Evolutionary conservation across 2,888 invertebrate species (phyloP), one percentile per base, ranked within the genome.

Genomic region (Conus canariensis): DNA sequence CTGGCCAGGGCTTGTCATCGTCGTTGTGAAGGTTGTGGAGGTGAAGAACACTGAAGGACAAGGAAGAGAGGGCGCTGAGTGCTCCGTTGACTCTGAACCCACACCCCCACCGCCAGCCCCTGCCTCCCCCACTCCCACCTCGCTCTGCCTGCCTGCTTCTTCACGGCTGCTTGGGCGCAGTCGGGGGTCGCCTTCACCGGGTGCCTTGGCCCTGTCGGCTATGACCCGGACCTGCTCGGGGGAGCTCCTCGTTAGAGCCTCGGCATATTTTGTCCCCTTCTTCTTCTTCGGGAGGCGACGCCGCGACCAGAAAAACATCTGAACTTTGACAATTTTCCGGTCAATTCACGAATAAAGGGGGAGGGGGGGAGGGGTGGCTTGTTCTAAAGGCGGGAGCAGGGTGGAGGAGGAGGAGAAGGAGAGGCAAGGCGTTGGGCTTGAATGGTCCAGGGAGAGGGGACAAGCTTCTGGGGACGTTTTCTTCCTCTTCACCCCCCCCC

Each of bases 261-360:
- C 88, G 82, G 45, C 88, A 88, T 88, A 77, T 22, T 88, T 88
- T 67, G 30, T 30, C 74, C 64, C 58, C 67, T 85, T 30, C 45
- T 45, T 45, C 64, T 64, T 64, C 64, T 64, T 64, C 64, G 6
- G 59, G 9, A 45, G 19, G 59, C 67, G 19, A 16, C 82, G 88
- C 82, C 45, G 45, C 82, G 22, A 82, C 82, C 82, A 88, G 88
- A 88, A 88, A 88, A 88, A 82, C 88, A 80, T 80, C 60, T 80
- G 88, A 88, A 88, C 82, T 89, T 85, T 70, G 85, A 85, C 89
- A 85, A 89, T 89, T 89, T 89, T 89, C 89, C 89, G 89, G 85
- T 89, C 89, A 89, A 85, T 89, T 85, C 89, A 74, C 89, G 89
- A 70, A 56, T 85, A 89, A 85, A 89, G 77, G 89, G 45, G 56